Evolutionary conservation across 2,113 vertebrate species (phyloP).

Genomic region (Galemys pyrenaicus): DNA sequence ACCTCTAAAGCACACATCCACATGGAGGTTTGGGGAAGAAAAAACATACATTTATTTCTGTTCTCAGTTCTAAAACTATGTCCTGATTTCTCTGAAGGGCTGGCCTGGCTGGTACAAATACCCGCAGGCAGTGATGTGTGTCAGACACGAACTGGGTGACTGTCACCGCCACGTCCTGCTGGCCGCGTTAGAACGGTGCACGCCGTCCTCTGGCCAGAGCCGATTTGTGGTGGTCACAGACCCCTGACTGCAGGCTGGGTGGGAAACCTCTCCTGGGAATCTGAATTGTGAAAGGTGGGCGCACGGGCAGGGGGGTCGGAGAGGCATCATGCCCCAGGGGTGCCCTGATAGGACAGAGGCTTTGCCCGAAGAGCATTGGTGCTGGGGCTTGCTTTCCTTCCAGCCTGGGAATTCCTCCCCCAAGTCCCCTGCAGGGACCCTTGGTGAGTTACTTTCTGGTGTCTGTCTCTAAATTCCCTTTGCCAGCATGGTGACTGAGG

Average conservation of each 20-base stretch:
- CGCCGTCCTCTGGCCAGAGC: background rate
- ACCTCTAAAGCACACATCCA: fast-evolving
- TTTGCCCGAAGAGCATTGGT: fast-evolving
- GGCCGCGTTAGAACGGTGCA: background rate
- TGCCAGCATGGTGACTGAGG: background rate
- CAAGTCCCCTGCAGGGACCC: background rate
- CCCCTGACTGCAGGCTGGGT: background rate
- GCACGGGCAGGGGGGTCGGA: background rate
- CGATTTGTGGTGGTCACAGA: background rate
- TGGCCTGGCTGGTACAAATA: background rate
- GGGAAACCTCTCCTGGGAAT: background rate
- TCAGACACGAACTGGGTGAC: background rate
- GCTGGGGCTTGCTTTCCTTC: background rate
- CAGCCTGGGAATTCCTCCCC: background rate
- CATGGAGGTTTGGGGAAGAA: background rate
- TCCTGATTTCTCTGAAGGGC: background rate
- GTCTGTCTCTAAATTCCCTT: background rate
- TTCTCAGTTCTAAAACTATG: background rate
- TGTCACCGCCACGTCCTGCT: fast-evolving
- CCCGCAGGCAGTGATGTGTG: background rate
- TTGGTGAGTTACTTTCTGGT: background rate
- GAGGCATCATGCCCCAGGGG: background rate
- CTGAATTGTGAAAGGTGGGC: background rate
- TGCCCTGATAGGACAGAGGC: background rate
- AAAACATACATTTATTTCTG: background rate